A percentile compares a stretch with the other conserved stretches of the same genome.
These are phyloP conservation scores for Acomys russatus DNA, from an alignment of 2,797 vertebrate species.

Conservation along the genomic window DNA sequence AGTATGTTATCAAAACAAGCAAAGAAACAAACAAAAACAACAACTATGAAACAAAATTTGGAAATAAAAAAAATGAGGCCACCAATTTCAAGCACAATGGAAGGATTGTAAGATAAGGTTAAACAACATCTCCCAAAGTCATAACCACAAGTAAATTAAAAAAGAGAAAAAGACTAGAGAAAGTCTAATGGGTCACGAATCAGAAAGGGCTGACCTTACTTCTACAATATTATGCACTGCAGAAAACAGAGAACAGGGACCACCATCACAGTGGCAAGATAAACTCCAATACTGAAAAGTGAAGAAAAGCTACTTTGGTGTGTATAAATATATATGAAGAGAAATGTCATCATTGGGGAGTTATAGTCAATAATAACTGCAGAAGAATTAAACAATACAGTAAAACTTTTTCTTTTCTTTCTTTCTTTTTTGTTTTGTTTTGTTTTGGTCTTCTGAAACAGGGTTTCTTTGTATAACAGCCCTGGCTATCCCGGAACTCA, in stretches of 20 bases:
- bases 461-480: not conserved
- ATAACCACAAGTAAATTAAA: constrained; percentile 39
- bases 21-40: not conserved
- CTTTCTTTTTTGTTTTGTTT: too few relatives aligned
- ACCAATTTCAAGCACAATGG: not conserved
- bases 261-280: not conserved
- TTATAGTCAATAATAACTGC: constrained; percentile 5
- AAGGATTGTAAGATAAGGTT: not conserved
- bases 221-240: not conserved
- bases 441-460: not conserved
- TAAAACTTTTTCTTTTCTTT: not conserved
- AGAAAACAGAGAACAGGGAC: not conserved
- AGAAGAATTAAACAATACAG: constrained; percentile 37
- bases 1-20: not conserved
- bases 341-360: not conserved
- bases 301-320: not conserved
- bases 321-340: not conserved
- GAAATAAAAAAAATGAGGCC: not conserved
- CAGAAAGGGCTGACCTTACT: not conserved
- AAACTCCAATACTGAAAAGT: not conserved
- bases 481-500: not conserved
- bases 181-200: not conserved
- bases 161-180: not conserved
- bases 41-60: not conserved
- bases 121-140: not conserved